Conservation (phyloP, 2,888 invertebrate species). For the Athripsodes cinereus region DNA sequence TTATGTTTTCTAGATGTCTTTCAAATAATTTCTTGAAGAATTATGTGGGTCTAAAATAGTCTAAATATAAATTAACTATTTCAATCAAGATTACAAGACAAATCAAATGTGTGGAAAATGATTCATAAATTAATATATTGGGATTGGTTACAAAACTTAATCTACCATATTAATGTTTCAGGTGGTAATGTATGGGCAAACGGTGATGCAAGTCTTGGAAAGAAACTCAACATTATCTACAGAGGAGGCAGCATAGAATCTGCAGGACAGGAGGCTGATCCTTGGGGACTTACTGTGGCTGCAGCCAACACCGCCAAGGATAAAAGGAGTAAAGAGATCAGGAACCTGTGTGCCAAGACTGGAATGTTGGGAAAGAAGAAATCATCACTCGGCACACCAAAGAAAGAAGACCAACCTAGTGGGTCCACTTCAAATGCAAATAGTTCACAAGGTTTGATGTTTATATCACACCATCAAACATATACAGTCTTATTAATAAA, state of each 20-base stretch:
- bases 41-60: no score
- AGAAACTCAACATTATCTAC: conserved; percentile 54
- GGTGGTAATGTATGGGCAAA: conserved; percentile 19
- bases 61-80: no score
- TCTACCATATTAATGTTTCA: no score
- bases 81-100: no score
- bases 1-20: no score
- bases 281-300: conserved; percentile 73
- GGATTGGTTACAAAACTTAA: no score
- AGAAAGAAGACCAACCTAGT: conserved; percentile 19
- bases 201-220: conserved; percentile 53
- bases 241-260: conserved; percentile 46
- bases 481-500: no score
- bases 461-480: no score
- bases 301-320: conserved; percentile 86
- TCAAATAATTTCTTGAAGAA: no score
- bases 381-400: conserved; percentile 27
- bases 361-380: conserved; percentile 36
- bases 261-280: conserved; percentile 59
- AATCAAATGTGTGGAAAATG: no score
- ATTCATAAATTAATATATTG: no score
- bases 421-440: conserved; percentile 17
- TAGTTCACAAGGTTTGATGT: conserved; percentile 14
- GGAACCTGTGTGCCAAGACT: conserved; percentile 54
- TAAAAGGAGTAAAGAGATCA: conserved; percentile 78